A percentile compares a stretch with the other conserved stretches of the same genome.
These are phyloP conservation scores for Neoniphon sammara DNA, from an alignment of 2,797 vertebrate genomes.

Conservation along the genomic window DNA sequence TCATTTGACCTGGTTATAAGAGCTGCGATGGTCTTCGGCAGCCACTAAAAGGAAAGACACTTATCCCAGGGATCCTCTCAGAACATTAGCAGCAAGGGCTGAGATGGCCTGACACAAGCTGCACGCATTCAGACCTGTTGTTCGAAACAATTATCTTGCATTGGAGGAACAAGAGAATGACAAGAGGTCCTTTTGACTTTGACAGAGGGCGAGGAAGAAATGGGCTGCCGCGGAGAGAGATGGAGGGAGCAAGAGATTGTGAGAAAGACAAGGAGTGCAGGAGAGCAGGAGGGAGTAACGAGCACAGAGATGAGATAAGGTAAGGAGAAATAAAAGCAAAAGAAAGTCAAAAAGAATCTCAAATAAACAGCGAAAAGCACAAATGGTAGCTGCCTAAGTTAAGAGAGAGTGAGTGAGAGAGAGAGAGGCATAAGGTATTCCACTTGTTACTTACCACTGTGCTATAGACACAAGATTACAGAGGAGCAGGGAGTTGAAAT, in stretches of 20 bases:
- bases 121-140: constrained; percentile 32
- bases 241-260: background rate
- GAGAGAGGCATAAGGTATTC: constrained; percentile 46
- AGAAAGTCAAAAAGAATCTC: constrained; percentile 11
- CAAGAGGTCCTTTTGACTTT: background rate
- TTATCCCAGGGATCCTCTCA: background rate
- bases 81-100: constrained; percentile 14
- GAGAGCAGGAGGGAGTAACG: background rate
- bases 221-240: background rate
- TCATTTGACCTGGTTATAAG: constrained; percentile 24
- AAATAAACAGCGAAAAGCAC: background rate
- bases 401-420: constrained; percentile 10
- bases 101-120: constrained; percentile 22
- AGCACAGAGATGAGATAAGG: constrained; percentile 15
- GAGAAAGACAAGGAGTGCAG: background rate
- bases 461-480: constrained; percentile 66
- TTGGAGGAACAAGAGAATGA: constrained; percentile 6
- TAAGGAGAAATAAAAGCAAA: constrained; percentile 23
- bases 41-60: constrained; percentile 15
- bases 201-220: background rate
- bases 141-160: constrained; percentile 33
- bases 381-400: background rate
- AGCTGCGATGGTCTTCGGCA: constrained; percentile 16
- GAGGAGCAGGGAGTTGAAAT: constrained; percentile 72
- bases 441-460: constrained; percentile 51